These are phyloP conservation scores for Brachyopa scutellaris DNA, from an alignment of 2,888 invertebrate genomes.

Conservation along the genomic window DNA sequence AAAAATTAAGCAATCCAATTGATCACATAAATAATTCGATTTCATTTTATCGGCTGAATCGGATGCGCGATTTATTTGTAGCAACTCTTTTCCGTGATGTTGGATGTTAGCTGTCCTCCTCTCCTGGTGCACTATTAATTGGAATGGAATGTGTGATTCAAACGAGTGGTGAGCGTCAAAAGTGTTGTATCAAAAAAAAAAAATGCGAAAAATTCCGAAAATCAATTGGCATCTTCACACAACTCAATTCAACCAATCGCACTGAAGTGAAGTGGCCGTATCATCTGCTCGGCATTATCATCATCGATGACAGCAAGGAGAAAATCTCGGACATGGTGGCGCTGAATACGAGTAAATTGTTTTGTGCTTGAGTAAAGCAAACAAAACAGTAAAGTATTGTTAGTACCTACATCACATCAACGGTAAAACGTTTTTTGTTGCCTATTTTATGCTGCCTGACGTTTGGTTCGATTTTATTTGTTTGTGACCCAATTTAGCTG, in stretches of 20 bases:
- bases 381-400: background rate
- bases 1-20: slow-evolving; percentile 46
- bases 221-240: slow-evolving; percentile 62
- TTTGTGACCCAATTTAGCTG: slow-evolving; percentile 7
- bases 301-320: slow-evolving; percentile 54
- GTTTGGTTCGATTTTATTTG: background rate
- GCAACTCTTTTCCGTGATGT: background rate
- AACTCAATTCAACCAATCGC: slow-evolving; percentile 54
- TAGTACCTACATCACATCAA: background rate
- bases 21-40: slow-evolving; percentile 70
- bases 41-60: slow-evolving; percentile 58
- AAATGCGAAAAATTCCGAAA: slow-evolving; percentile 28
- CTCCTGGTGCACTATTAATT: slow-evolving; percentile 46
- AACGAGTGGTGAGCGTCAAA: background rate
- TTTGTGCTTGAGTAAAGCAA: background rate
- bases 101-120: background rate
- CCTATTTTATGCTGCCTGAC: background rate
- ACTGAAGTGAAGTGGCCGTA: slow-evolving; percentile 21
- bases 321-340: background rate
- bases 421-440: background rate
- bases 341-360: no score
- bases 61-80: slow-evolving; percentile 62
- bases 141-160: slow-evolving; percentile 25
- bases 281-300: slow-evolving; percentile 60
- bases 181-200: slow-evolving; percentile 32